Conservation (phyloP, 2,888 invertebrate genomes). For the Trissolcus japonicus region DNA sequence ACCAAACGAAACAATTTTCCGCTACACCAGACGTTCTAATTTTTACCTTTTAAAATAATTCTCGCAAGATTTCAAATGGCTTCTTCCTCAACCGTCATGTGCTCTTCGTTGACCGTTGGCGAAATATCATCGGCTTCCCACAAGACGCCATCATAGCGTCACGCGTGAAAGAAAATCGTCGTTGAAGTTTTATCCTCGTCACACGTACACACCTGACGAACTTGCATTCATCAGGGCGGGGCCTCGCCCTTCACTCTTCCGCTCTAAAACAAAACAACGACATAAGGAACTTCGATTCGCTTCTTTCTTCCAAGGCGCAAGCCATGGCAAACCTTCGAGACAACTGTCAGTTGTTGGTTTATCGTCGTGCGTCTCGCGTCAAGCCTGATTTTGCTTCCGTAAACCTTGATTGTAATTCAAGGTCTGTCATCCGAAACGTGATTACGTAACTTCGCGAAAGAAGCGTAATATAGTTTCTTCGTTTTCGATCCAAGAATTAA, state of each 20-base stretch:
- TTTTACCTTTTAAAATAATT: constrained; percentile 8
- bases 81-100: constrained; percentile 13
- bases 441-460: constrained; percentile 38
- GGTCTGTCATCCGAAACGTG: constrained; percentile 60
- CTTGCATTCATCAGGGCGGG: constrained; percentile 55
- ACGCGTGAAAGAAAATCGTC: constrained; percentile 45
- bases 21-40: constrained; percentile 23
- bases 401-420: constrained; percentile 27
- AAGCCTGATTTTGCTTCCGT: constrained; percentile 23
- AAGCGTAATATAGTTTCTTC: constrained; percentile 25
- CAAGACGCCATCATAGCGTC: constrained; percentile 23
- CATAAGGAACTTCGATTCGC: constrained; percentile 61
- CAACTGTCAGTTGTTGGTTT: constrained; percentile 62
- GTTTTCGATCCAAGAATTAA: constrained; percentile 30
- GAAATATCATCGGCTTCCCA: constrained; percentile 26
- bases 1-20: constrained; percentile 16
- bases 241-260: constrained; percentile 64
- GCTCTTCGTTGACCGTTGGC: constrained; percentile 20
- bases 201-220: constrained; percentile 30
- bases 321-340: constrained; percentile 60
- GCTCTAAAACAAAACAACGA: constrained; percentile 61
- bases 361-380: constrained; percentile 59
- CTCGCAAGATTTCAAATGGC: constrained; percentile 26
- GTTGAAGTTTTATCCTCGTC: constrained; percentile 30
- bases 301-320: constrained; percentile 62